Percentiles rank a stretch among this genome's conserved stretches.
These are phyloP conservation scores for Pammene aurita DNA, from an alignment of 2,888 invertebrate species.

Conservation along the genomic window DNA sequence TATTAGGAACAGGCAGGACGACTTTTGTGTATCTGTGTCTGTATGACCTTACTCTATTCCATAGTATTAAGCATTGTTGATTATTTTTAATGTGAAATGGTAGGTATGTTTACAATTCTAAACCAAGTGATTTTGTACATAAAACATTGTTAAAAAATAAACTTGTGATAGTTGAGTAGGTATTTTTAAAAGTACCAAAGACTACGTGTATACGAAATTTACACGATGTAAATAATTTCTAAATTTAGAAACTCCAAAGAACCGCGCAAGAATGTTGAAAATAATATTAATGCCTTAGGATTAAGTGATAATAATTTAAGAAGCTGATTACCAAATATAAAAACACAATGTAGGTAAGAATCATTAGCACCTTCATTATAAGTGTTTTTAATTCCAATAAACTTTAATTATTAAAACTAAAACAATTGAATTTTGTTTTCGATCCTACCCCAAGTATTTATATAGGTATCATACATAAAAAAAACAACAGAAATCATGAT, in stretches of 20 bases:
- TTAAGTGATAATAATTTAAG: constrained; percentile 19
- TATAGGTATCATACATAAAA: neutral
- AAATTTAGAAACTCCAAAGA: constrained; percentile 25
- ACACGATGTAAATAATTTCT: constrained; percentile 31
- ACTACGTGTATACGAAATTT: constrained; percentile 20
- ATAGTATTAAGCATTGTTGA: constrained; percentile 56
- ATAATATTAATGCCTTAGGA: constrained; percentile 17
- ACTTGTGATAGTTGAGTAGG: constrained; percentile 40
- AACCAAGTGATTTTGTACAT: constrained; percentile 27
- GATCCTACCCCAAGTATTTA: neutral
- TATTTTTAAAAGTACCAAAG: constrained; percentile 37
- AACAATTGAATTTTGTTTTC: neutral
- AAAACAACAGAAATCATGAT: constrained; percentile 2
- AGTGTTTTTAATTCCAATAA: constrained; percentile 36
- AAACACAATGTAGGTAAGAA: constrained; percentile 22
- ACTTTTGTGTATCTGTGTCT: neutral
- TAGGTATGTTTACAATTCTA: constrained; percentile 22
- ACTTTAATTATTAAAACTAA: constrained; percentile 7
- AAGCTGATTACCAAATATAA: constrained; percentile 27
- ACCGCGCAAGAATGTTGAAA: constrained; percentile 4
- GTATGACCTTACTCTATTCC: constrained; percentile 56
- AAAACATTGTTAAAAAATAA: constrained; percentile 20
- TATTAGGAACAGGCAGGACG: no score
- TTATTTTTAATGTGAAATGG: constrained; percentile 54
- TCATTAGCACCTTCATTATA: constrained; percentile 19